These are phyloP conservation scores for Eublepharis macularius DNA, from an alignment of 2,113 vertebrate genomes.

Conservation along the genomic window DNA sequence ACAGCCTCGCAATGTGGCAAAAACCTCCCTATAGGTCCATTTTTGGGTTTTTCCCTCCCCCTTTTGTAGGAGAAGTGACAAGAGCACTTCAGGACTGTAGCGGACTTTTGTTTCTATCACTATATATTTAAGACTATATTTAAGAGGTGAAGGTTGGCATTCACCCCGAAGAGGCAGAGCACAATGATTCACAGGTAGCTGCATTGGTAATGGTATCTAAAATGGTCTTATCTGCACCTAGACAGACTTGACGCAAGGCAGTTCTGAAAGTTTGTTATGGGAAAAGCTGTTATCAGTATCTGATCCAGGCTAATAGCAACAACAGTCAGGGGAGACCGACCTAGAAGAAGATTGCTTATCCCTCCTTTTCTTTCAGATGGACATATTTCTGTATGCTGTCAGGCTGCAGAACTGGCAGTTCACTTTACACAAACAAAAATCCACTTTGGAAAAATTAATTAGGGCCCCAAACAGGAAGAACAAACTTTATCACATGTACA, in stretches of 20 bases:
- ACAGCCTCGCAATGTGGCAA: too few relatives aligned
- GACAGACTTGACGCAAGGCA: neutral
- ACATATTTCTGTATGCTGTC: conserved; percentile 5
- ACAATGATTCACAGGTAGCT: rapidly evolving
- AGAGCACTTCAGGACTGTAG: too few relatives aligned
- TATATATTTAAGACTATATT: too few relatives aligned
- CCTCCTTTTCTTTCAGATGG: neutral
- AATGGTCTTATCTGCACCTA: neutral
- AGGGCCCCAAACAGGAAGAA: neutral
- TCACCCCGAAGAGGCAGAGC: neutral
- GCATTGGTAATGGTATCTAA: neutral
- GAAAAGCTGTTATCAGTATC: neutral
- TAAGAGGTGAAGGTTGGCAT: neutral
- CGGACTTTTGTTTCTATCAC: too few relatives aligned
- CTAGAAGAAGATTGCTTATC: neutral
- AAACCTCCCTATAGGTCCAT: too few relatives aligned
- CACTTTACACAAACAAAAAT: neutral
- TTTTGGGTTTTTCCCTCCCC: too few relatives aligned
- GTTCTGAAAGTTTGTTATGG: neutral
- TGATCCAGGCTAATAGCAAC: neutral
- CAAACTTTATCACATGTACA: neutral
- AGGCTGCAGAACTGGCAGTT: neutral
- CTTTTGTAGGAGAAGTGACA: too few relatives aligned
- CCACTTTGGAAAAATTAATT: neutral
- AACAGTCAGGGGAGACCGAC: neutral